Evolutionary conservation across 2,113 vertebrate genomes (phyloP).

Genomic region (Capreolus pygargus): DNA sequence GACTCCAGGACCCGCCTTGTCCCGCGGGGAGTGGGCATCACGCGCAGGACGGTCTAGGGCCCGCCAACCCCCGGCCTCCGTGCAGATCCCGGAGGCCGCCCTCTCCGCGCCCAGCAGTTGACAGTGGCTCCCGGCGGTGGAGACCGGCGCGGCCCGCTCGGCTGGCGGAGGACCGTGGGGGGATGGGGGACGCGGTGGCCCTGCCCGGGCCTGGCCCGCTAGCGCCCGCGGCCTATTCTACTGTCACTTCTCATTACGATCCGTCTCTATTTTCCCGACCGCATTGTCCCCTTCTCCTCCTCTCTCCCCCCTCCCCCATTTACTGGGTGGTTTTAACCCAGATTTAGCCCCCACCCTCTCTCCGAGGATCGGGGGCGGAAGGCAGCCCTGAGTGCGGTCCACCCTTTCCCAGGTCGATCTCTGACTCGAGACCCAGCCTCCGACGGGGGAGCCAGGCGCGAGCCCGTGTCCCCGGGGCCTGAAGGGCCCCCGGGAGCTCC

Average conservation of each 20-base stretch:
- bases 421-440: background rate
- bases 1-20: background rate
- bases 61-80: background rate
- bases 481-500: background rate
- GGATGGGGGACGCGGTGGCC: background rate
- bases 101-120: background rate
- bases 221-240: background rate
- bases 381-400: background rate
- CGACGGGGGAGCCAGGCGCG: background rate
- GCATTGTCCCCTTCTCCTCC: background rate
- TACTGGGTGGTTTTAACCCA: background rate
- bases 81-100: background rate
- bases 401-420: background rate
- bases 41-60: background rate
- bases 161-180: background rate
- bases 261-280: background rate
- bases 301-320: background rate
- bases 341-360: background rate
- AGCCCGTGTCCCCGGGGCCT: background rate
- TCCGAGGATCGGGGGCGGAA: background rate
- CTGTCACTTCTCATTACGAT: constrained; percentile 40
- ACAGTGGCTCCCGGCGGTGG: background rate
- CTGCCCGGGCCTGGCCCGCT: background rate
- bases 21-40: background rate
- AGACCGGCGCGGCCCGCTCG: background rate